Base-by-base conservation (phyloP, 2,888 invertebrate species). In the Caenorhabditis sinica region DNA sequence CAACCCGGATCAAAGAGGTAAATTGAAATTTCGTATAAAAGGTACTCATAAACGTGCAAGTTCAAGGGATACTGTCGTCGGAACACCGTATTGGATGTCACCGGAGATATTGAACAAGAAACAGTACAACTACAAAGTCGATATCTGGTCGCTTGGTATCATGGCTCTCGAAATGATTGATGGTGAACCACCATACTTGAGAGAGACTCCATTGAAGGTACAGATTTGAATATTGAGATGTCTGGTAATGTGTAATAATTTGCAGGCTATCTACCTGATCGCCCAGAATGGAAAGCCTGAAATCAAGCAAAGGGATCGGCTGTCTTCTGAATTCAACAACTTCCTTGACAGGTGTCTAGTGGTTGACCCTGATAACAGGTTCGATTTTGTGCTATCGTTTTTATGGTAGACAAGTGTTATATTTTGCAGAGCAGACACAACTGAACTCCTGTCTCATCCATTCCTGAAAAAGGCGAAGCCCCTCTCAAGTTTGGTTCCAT, bases 91-190 rank as follows among this genome's bases (percentile, higher is more conserved):
- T 77, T 92, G 92, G 98, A 98, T 98, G 97, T 97, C 97, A 0
- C 97, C 97, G 0, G 93, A 94, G 45, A 93, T 94, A 25, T 93
- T 93, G 56, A 93, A 93, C 85, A 90, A 93, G 79, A 89, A 90
- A 58, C 89, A 90, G 71, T 93, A 93, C 89, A 92, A 89, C 80
- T 90, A 88, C 82, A 92, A 91, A 76, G 94, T 97, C 0, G 97
- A 97, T 93, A 96, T 97, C 51, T 97, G 97, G 97, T 97, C 97
- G 0, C 94, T 98, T 77, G 93, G 93, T 25, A 98, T 98, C 85
- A 97, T 98, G 97, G 96, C 97, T 0, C 97, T 98, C 77, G 97
- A 97, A 94, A 96, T 96, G 96, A 96, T 98, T 71, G 97, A 97
- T 93, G 98, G 98, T 30, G 92, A 93, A 72, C 98, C 98, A 0